These are phyloP conservation scores for Mallotus villosus DNA, from an alignment of 2,797 vertebrate genomes.

Conservation along the genomic window DNA sequence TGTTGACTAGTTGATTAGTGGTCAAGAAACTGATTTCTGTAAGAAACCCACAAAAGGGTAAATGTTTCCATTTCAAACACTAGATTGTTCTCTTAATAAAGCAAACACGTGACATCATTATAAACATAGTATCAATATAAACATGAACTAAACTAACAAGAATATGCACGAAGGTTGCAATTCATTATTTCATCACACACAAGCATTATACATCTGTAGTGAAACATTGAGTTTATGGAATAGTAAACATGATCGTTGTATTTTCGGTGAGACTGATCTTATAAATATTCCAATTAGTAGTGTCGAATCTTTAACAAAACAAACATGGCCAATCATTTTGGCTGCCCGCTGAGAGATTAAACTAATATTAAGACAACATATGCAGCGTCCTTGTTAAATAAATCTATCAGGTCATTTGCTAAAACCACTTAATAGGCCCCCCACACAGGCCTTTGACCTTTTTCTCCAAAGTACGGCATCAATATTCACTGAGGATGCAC, in stretches of 20 bases:
- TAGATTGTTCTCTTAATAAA: too few relatives aligned
- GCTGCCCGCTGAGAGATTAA: slow-evolving; percentile 8
- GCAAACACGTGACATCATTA: too few relatives aligned
- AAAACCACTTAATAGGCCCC: slow-evolving; percentile 8
- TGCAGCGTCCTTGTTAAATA: slow-evolving; percentile 1
- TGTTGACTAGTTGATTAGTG: neutral
- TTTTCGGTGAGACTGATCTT: neutral
- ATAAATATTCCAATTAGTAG: neutral
- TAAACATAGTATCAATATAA: too few relatives aligned
- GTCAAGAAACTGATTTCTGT: too few relatives aligned
- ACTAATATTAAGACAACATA: slow-evolving; percentile 1
- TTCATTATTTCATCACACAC: too few relatives aligned
- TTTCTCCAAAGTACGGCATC: slow-evolving; percentile 39
- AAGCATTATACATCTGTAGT: neutral
- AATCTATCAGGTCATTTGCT: neutral
- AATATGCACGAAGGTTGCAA: too few relatives aligned
- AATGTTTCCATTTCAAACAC: too few relatives aligned
- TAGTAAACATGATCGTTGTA: neutral
- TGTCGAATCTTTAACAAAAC: slow-evolving; percentile 2
- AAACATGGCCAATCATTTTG: neutral
- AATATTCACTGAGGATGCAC: slow-evolving; percentile 28
- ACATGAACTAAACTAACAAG: too few relatives aligned
- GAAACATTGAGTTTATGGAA: neutral
- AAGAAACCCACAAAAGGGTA: too few relatives aligned
- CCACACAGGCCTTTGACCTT: slow-evolving; percentile 25